Conservation (phyloP, 2,888 invertebrate species). For the Ctenicera cuprea region DNA sequence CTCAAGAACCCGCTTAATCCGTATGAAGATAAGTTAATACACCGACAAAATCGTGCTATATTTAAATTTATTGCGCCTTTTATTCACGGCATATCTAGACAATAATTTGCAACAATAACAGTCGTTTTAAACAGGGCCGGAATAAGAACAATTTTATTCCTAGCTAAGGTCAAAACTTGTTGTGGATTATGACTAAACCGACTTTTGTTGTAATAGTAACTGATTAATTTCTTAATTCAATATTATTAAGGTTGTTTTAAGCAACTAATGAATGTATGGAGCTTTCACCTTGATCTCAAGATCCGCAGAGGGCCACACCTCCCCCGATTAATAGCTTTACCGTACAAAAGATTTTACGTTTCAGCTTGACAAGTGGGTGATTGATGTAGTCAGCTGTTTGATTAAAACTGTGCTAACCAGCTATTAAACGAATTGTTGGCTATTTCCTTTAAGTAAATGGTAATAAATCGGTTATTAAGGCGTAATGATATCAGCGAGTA, state of each 20-base stretch:
- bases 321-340: background rate
- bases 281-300: slow-evolving; percentile 20
- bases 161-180: too few species aligned
- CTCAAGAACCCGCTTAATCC: background rate
- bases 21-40: slow-evolving; percentile 6
- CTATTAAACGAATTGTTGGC: slow-evolving; percentile 15
- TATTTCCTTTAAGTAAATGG: slow-evolving; percentile 25
- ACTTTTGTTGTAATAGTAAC: too few species aligned
- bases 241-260: background rate
- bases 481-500: slow-evolving; percentile 18
- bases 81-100: slow-evolving; percentile 14
- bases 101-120: slow-evolving; percentile 9
- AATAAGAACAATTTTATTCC: background rate
- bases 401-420: slow-evolving; percentile 2
- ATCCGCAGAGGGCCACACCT: slow-evolving; percentile 8
- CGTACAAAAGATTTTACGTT: background rate
- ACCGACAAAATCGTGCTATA: slow-evolving; percentile 9
- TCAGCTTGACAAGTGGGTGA: slow-evolving; percentile 9
- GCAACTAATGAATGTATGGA: background rate
- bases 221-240: too few species aligned
- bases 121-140: background rate
- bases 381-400: slow-evolving; percentile 9
- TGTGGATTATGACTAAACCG: too few species aligned
- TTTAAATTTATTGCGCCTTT: slow-evolving; percentile 20
- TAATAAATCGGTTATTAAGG: slow-evolving; percentile 22